Conservation (phyloP, 1,140 invertebrate species). For the Zaprionus lachaisei region DNA sequence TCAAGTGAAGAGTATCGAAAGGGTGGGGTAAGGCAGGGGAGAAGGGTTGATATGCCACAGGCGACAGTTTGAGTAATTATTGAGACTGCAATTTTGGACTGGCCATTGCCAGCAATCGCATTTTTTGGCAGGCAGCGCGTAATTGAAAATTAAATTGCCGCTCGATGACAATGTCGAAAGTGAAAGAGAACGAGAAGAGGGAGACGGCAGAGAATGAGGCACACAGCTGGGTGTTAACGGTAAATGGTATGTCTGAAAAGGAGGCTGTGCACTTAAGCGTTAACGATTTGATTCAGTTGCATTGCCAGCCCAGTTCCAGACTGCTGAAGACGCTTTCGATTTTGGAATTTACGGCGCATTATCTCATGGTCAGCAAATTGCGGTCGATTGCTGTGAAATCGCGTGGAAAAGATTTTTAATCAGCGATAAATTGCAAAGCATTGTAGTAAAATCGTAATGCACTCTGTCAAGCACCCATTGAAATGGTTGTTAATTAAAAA, state of each 20-base stretch:
- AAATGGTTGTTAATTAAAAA: conserved; percentile 11
- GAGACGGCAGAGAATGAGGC: neutral
- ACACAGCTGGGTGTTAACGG: neutral
- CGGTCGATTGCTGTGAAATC: conserved; percentile 16
- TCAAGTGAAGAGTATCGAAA: conserved; percentile 1
- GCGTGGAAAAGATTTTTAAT: conserved; percentile 24
- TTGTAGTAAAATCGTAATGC: neutral
- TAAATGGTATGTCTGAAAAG: conserved; percentile 26
- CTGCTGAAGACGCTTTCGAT: neutral
- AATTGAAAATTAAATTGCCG: conserved; percentile 80
- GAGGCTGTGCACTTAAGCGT: conserved; percentile 55
- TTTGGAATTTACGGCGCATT: neutral
- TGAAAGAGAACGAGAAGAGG: neutral
- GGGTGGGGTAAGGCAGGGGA: neutral
- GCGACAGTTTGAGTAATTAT: conserved; percentile 83
- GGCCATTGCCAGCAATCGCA: conserved; percentile 46
- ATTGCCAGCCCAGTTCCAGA: conserved; percentile 3
- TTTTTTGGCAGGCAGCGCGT: conserved; percentile 68
- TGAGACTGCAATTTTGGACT: conserved; percentile 66
- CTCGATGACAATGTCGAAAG: conserved; percentile 37
- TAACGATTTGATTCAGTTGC: conserved; percentile 65
- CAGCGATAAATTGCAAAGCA: conserved; percentile 17
- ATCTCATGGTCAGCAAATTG: conserved; percentile 30
- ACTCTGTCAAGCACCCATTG: neutral
- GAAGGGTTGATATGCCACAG: conserved; percentile 46